phyloP scores from a whole-genome alignment of 2,888 invertebrate species.

The Chorisops tibialis region DNA sequence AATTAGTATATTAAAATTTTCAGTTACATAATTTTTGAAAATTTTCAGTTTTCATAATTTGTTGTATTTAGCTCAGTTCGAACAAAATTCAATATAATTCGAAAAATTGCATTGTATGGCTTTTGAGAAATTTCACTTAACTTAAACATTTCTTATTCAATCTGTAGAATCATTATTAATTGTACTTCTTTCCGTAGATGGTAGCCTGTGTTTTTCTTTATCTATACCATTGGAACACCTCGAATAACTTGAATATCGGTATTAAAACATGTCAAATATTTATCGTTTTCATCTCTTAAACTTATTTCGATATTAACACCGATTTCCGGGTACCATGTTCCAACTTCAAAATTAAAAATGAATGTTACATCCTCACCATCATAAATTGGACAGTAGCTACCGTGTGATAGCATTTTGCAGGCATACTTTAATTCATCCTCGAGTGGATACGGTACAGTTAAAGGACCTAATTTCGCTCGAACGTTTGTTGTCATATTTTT shows the following conservation, averaged over 20 bases:
- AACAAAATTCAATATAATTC: too few species aligned
- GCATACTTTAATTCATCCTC: constrained; percentile 12
- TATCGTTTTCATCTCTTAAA: neutral
- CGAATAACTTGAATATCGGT: constrained; percentile 7
- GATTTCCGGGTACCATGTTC: constrained; percentile 16
- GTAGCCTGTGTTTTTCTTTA: too few species aligned
- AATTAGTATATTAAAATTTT: too few species aligned
- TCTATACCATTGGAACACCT: too few species aligned
- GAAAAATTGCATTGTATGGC: too few species aligned
- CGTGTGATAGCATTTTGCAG: constrained; percentile 6
- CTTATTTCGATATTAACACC: constrained; percentile 16
- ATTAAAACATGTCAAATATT: constrained; percentile 6
- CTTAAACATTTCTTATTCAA: too few species aligned
- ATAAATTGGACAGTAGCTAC: constrained; percentile 19
- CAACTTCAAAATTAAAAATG: constrained; percentile 6
- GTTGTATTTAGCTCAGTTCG: too few species aligned
- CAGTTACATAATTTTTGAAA: too few species aligned
- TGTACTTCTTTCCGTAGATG: too few species aligned
- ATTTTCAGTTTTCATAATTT: too few species aligned
- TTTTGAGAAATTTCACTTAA: too few species aligned
- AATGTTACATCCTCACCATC: constrained; percentile 10
- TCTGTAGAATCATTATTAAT: too few species aligned
- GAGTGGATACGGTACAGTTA: constrained; percentile 9
- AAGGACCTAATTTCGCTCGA: neutral
- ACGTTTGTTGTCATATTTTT: constrained; percentile 16